These are phyloP conservation scores for Amphipoea oculea DNA, from an alignment of 2,888 invertebrate species.

Conservation along the genomic window DNA sequence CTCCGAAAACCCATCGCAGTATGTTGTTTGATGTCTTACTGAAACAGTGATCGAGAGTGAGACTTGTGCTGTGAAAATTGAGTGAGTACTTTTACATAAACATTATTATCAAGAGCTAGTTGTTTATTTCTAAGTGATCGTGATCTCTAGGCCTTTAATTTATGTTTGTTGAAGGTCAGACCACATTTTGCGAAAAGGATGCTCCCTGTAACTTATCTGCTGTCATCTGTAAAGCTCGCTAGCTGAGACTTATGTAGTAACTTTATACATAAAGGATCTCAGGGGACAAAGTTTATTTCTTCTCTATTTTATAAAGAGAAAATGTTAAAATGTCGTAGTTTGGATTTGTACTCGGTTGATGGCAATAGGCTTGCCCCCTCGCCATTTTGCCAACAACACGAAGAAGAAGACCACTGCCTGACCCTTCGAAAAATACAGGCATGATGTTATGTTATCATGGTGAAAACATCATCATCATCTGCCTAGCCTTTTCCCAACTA, in stretches of 20 bases:
- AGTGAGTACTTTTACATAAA: slow-evolving; percentile 58
- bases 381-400: too few relatives aligned
- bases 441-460: too few relatives aligned
- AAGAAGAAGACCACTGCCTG: too few relatives aligned
- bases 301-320: not conserved
- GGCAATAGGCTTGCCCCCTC: too few relatives aligned
- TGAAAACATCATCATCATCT: too few relatives aligned
- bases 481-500: too few relatives aligned
- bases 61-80: slow-evolving; percentile 28
- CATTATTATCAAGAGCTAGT: not conserved
- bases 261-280: not conserved
- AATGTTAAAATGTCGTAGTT: too few relatives aligned
- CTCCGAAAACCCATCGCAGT: slow-evolving; percentile 58
- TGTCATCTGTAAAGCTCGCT: slow-evolving; percentile 3
- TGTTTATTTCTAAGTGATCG: not conserved
- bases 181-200: not conserved
- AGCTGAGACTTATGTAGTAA: slow-evolving; percentile 3
- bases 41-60: slow-evolving; percentile 32
- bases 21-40: slow-evolving; percentile 52
- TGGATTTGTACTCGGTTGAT: too few relatives aligned
- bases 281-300: not conserved
- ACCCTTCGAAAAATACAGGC: too few relatives aligned
- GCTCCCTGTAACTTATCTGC: not conserved
- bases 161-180: slow-evolving; percentile 9
- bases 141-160: not conserved